Evolutionary conservation across 2,888 invertebrate genomes (phyloP).

Genomic region (Dioctria rufipes): DNA sequence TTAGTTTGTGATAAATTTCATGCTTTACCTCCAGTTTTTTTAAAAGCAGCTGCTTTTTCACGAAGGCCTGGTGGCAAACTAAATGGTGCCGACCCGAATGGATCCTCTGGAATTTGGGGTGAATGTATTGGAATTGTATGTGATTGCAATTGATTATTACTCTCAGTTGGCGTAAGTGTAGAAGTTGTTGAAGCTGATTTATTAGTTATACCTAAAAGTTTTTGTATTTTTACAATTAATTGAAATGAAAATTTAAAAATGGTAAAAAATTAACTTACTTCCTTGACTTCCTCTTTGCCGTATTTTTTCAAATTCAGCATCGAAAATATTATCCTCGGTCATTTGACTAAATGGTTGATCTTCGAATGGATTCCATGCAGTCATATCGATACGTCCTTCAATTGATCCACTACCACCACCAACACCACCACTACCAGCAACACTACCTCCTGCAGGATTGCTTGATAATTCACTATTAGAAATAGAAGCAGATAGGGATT

Average conservation of each 20-base stretch:
- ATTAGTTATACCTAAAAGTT: constrained; percentile 66
- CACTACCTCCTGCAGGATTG: constrained; percentile 60
- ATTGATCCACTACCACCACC: constrained; percentile 59
- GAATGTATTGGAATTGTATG: constrained; percentile 48
- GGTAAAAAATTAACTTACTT: constrained; percentile 73
- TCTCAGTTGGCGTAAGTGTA: constrained; percentile 69
- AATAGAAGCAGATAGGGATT: constrained; percentile 65
- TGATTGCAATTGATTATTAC: constrained; percentile 61
- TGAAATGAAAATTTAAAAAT: constrained; percentile 9
- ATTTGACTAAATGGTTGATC: constrained; percentile 82
- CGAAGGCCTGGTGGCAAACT: constrained; percentile 76
- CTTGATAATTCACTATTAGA: constrained; percentile 68
- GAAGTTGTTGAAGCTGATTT: constrained; percentile 70
- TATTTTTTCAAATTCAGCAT: constrained; percentile 87
- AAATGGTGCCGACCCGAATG: constrained; percentile 88
- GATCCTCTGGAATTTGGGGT: constrained; percentile 77
- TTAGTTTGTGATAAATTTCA: constrained; percentile 62
- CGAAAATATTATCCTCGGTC: constrained; percentile 86
- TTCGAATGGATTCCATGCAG: constrained; percentile 89
- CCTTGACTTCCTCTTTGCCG: constrained; percentile 82
- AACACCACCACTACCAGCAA: constrained; percentile 11
- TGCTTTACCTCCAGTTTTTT: constrained; percentile 72
- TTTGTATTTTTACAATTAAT: background rate
- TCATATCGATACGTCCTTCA: constrained; percentile 73
- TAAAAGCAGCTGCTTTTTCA: constrained; percentile 70